Percentiles rank a stretch among this genome's conserved stretches.
phyloP scores from a whole-genome alignment of 2,113 vertebrate species.

The Poecilia latipinna region DNA sequence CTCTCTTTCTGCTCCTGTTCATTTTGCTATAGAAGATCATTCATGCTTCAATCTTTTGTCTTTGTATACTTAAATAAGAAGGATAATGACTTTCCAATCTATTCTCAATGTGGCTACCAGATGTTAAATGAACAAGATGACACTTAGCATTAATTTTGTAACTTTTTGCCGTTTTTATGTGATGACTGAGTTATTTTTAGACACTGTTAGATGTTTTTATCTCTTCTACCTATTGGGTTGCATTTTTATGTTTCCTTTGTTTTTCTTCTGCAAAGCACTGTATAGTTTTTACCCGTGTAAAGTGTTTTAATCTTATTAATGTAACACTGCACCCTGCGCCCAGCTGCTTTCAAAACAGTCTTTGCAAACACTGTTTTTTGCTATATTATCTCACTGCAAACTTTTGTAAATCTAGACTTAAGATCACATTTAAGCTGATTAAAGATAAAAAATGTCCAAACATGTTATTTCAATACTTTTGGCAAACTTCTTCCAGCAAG shows the following conservation, averaged over 20 bases:
- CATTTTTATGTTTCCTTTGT: too few relatives aligned
- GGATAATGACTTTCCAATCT: background rate
- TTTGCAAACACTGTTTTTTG: background rate
- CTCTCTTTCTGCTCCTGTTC: background rate
- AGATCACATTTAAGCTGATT: background rate
- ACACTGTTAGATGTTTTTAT: background rate
- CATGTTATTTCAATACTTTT: constrained; percentile 29
- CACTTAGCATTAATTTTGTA: background rate
- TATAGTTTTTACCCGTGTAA: too few relatives aligned
- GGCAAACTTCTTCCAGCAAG: constrained; percentile 37
- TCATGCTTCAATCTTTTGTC: background rate
- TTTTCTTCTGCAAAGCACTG: too few relatives aligned
- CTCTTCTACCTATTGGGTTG: background rate
- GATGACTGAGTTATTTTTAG: background rate
- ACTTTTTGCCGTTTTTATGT: background rate
- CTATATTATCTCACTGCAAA: background rate
- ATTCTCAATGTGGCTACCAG: background rate
- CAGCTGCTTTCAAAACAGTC: too few relatives aligned
- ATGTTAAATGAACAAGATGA: background rate
- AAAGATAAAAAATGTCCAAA: background rate
- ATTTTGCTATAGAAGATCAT: background rate
- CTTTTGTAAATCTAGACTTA: background rate
- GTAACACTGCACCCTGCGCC: too few relatives aligned
- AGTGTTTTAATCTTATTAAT: too few relatives aligned
- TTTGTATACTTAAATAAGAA: background rate